These are phyloP conservation scores for Enteromius anoplus DNA, from an alignment of 2,797 vertebrate species.

Conservation along the genomic window DNA sequence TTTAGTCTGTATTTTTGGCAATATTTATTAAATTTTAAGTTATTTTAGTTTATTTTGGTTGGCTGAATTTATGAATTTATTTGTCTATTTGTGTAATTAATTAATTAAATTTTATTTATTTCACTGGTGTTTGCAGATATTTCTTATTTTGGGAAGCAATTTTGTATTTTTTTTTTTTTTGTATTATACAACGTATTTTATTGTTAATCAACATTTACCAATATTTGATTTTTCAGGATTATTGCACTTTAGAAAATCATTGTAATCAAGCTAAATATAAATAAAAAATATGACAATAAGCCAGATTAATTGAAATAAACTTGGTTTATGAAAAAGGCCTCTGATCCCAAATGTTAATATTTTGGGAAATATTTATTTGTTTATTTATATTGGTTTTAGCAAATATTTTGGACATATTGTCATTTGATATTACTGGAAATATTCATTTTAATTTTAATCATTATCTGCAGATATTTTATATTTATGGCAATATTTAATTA, in stretches of 20 bases:
- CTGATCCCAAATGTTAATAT: not conserved
- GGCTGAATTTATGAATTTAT: not conserved
- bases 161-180: not conserved
- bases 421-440: not conserved
- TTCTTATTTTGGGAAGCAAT: not conserved
- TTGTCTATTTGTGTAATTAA: not conserved
- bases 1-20: too few relatives aligned
- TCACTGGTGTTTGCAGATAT: not conserved
- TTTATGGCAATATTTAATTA: not conserved
- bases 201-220: not conserved
- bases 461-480: not conserved
- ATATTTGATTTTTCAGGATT: not conserved
- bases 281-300: too few relatives aligned
- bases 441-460: not conserved
- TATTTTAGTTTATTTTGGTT: not conserved
- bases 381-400: not conserved
- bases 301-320: too few relatives aligned
- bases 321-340: too few relatives aligned
- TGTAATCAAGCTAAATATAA: too few relatives aligned
- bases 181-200: not conserved
- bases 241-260: not conserved
- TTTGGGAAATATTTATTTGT: not conserved
- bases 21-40: too few relatives aligned
- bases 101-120: not conserved
- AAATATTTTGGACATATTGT: not conserved